These are phyloP conservation scores for Cyrtodaria siliqua DNA, from an alignment of 2,888 invertebrate species.

Conservation along the genomic window DNA sequence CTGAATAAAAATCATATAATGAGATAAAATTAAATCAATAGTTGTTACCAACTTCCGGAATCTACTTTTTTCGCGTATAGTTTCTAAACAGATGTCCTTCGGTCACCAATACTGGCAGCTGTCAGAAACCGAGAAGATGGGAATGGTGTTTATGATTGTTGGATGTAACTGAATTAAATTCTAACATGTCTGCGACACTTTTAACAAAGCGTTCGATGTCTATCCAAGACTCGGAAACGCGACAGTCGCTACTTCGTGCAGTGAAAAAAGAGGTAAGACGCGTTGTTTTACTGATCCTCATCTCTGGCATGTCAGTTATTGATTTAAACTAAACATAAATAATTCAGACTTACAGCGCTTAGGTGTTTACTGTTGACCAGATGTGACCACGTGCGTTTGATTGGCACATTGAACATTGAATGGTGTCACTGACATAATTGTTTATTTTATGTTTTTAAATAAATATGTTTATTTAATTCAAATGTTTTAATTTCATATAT, in stretches of 20 bases:
- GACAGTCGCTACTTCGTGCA: slow-evolving; percentile 91
- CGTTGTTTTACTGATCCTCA: neutral
- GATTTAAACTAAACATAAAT: slow-evolving; percentile 66
- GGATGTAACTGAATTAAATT: no score
- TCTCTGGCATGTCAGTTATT: neutral
- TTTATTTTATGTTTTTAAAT: no score
- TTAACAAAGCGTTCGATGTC: slow-evolving; percentile 54
- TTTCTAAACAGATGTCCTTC: slow-evolving; percentile 36
- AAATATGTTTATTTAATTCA: no score
- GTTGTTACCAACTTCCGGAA: no score
- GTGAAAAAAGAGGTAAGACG: slow-evolving; percentile 91
- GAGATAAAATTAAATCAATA: no score
- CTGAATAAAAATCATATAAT: no score
- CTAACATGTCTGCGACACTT: slow-evolving; percentile 47
- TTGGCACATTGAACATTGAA: no score
- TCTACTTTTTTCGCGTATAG: no score
- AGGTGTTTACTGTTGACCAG: neutral
- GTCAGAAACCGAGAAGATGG: slow-evolving; percentile 1
- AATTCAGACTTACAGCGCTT: slow-evolving; percentile 47
- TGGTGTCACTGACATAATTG: no score
- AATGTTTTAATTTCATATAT: no score
- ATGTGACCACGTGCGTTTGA: no score
- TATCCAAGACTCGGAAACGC: slow-evolving; percentile 86
- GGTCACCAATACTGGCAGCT: slow-evolving; percentile 13
- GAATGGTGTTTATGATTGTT: slow-evolving; percentile 2